Conservation (phyloP, 2,797 vertebrate species). For the Acipenser transmontanus region DNA sequence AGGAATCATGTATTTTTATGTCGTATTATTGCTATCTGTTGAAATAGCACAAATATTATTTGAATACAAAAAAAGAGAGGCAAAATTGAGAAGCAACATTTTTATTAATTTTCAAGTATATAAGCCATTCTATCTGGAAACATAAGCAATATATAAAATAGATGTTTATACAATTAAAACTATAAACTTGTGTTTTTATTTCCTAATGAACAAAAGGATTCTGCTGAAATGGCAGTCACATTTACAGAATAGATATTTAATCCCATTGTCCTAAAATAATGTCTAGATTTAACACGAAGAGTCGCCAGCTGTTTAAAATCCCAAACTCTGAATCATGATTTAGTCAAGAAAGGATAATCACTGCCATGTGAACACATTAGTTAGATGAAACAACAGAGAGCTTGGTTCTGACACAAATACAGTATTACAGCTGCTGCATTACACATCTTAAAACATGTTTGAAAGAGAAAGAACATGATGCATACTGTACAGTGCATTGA, state of each 20-base stretch:
- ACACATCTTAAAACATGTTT: too few species aligned
- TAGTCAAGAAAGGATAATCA: too few species aligned
- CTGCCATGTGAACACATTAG: too few species aligned
- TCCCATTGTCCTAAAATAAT: slow-evolving; percentile 15
- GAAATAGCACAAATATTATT: background rate
- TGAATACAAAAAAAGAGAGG: slow-evolving; percentile 1
- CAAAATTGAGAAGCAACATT: slow-evolving; percentile 15
- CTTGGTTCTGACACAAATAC: too few species aligned
- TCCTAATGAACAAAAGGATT: slow-evolving; percentile 16
- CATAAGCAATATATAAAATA: slow-evolving; percentile 4
- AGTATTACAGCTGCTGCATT: too few species aligned
- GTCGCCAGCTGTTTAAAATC: too few species aligned
- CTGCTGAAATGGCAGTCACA: slow-evolving; percentile 24
- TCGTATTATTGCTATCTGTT: background rate
- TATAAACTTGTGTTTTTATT: slow-evolving; percentile 18
- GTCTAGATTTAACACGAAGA: slow-evolving; percentile 18
- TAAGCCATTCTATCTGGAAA: slow-evolving; percentile 12
- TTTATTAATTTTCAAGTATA: slow-evolving; percentile 27
- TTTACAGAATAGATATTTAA: slow-evolving; percentile 19
- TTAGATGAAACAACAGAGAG: too few species aligned
- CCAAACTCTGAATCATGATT: too few species aligned
- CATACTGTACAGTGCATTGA: too few species aligned
- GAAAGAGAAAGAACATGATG: too few species aligned
- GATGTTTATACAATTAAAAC: slow-evolving; percentile 21
- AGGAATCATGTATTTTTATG: background rate